Evolutionary conservation across 1,140 invertebrate species (phyloP).

Genomic region (Papilio aristodemus): DNA sequence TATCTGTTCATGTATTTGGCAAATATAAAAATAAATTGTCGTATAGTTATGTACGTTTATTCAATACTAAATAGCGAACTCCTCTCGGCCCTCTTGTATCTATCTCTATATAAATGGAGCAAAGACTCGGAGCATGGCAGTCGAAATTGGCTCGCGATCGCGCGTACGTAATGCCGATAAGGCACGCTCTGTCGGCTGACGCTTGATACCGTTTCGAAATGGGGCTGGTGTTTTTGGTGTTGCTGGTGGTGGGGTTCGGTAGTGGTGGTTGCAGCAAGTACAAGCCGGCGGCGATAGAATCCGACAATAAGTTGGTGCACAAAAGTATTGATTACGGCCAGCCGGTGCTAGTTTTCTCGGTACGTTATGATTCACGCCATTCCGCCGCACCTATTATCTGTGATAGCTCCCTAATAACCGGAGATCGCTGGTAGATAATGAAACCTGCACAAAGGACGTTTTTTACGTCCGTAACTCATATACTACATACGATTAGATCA

Average conservation of each 20-base stretch:
- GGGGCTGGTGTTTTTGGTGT: conserved; percentile 45
- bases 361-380: conserved; percentile 45
- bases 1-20: background rate
- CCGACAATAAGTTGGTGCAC: conserved; percentile 42
- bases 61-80: conserved; percentile 33
- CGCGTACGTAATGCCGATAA: conserved; percentile 58
- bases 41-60: background rate
- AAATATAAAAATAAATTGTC: conserved; percentile 25
- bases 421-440: conserved; percentile 35
- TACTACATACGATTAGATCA: background rate
- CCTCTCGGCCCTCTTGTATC: conserved; percentile 50
- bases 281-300: conserved; percentile 36
- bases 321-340: conserved; percentile 54
- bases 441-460: background rate
- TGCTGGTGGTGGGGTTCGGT: conserved; percentile 39
- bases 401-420: conserved; percentile 41
- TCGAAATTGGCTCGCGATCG: conserved; percentile 68
- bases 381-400: conserved; percentile 40
- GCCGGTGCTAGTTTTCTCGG: conserved; percentile 61
- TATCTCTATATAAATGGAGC: conserved; percentile 71
- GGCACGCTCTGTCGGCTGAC: conserved; percentile 35
- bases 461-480: background rate
- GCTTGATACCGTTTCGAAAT: conserved; percentile 42
- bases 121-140: conserved; percentile 60
- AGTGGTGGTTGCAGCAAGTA: conserved; percentile 36